Evolutionary conservation across 1,140 invertebrate species (phyloP).

Genomic region (Drosophila littoralis): DNA sequence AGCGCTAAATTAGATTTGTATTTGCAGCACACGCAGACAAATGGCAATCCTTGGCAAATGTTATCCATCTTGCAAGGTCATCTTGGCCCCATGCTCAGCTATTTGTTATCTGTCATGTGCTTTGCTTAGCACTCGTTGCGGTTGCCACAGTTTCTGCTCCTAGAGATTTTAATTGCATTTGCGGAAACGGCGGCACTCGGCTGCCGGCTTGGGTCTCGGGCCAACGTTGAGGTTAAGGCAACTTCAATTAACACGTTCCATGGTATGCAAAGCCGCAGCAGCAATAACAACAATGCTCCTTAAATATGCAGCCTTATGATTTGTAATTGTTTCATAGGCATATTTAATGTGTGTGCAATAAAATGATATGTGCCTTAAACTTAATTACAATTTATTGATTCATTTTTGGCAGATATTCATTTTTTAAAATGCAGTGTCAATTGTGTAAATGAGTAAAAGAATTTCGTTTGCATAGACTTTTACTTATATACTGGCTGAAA

Average conservation of each 20-base stretch:
- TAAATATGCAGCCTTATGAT: conserved; percentile 53
- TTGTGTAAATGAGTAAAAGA: too few species aligned
- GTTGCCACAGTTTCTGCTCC: conserved; percentile 44
- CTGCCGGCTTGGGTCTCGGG: conserved; percentile 16
- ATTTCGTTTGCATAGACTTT: too few species aligned
- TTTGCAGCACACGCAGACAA: conserved; percentile 27
- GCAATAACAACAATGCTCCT: conserved; percentile 37
- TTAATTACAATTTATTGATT: not conserved
- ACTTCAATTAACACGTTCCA: conserved; percentile 68
- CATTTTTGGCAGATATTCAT: too few species aligned
- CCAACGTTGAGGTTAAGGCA: conserved; percentile 13
- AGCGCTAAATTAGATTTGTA: conserved; percentile 69
- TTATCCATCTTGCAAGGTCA: conserved; percentile 16
- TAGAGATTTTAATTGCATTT: conserved; percentile 78
- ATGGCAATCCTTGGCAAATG: conserved; percentile 29
- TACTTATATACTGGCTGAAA: too few species aligned
- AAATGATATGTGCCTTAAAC: not conserved
- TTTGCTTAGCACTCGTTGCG: conserved; percentile 25
- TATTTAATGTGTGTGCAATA: not conserved
- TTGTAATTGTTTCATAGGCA: not conserved
- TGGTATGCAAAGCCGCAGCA: conserved; percentile 49
- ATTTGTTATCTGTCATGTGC: conserved; percentile 64
- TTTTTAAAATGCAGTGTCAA: too few species aligned
- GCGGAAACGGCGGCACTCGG: conserved; percentile 47
- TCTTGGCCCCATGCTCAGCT: conserved; percentile 16